Base-by-base conservation (phyloP, 1,140 invertebrate genomes). In the Samia ricini region DNA sequence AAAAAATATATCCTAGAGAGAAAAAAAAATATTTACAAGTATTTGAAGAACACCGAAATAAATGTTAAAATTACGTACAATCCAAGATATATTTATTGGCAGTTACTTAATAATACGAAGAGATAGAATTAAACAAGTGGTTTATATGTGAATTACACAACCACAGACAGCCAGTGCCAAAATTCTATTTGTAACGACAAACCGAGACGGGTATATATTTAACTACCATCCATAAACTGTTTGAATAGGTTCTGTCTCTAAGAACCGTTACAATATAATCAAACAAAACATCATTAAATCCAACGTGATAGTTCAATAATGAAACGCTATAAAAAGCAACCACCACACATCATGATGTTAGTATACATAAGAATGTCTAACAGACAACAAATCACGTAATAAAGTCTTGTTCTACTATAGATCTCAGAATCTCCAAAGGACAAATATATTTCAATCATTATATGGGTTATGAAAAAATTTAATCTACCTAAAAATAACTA, bases 171-270 rank as follows among this genome's bases (percentile, higher is more conserved):
- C 77, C 77, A 86, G 85, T 89, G 87, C 85, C 87, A 89, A 89
- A 89, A 87, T 88, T 89, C 85, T 87, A 88, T 89, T 89, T 86
- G 82, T 80, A 74, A 88, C 85, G 79, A 88, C 85, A 86, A 87
- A 88, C 82, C 79, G 84, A 86, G 83, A 85, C 87, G 76, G 81
- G 84, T 90, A 88, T 88, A n/a, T n/a, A 90, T 90, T 89, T 90
- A 90, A 90, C 84, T 84, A 76, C 79, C 79, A 79, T 79, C 85
- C 85, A 90, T 90, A 90, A 90, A 88, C 81, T 84, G 81, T 82
- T n/a, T 77, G 77, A 82, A 86, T 80, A 72, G 70, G 60, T 64
- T 79, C 72, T 79, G 76, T 80, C 74, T 74, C 63, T 70, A 62
- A 77, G 64, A 71, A 72, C 64, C 63, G 60, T 63, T 55, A 68